Percentiles rank a stretch among this genome's conserved stretches.
Evolutionary conservation across 1,140 invertebrate species (phyloP).

Genomic region (Lucilia sericata): DNA sequence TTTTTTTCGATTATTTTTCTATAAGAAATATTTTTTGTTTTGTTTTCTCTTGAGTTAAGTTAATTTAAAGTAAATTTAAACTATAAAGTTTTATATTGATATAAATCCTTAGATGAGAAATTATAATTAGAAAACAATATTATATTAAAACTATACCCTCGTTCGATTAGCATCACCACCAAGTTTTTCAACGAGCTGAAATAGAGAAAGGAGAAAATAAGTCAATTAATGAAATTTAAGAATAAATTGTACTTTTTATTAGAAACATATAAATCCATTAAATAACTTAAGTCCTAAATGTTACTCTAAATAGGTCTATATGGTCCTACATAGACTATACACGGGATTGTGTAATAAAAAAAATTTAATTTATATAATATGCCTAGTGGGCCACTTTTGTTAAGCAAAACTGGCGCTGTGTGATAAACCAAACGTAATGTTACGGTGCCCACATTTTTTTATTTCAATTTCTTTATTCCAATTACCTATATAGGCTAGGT

Average conservation of each 20-base stretch:
- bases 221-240: background rate
- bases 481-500: no score
- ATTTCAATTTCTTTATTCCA: no score
- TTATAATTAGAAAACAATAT: constrained; percentile 44
- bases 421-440: no score
- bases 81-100: background rate
- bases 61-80: constrained; percentile 5
- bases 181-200: constrained; percentile 64
- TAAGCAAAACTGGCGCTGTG: no score
- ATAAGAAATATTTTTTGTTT: constrained; percentile 36
- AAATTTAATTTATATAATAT: no score
- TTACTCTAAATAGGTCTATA: no score
- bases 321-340: no score
- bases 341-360: no score
- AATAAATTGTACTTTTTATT: background rate
- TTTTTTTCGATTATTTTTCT: constrained; percentile 6
- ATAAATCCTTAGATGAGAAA: constrained; percentile 23
- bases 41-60: background rate
- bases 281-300: no score
- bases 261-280: background rate
- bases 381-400: no score
- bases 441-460: no score
- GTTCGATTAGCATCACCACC: constrained; percentile 64
- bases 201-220: constrained; percentile 45
- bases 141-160: constrained; percentile 57